Evolutionary conservation across 1,140 invertebrate species (phyloP), one percentile per base, ranked within the genome.

Genomic region (Cylas formicarius): DNA sequence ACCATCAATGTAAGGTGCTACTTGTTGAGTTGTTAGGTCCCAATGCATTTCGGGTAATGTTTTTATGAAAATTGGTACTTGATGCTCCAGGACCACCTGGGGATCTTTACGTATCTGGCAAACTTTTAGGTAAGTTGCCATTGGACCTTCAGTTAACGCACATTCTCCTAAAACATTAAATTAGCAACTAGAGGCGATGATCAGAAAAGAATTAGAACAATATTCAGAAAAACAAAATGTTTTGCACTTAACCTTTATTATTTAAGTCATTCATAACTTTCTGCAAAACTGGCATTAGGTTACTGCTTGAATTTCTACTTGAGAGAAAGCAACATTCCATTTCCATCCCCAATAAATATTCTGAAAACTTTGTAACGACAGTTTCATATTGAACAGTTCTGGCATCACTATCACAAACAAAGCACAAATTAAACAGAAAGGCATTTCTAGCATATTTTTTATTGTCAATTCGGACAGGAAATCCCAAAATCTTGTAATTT

Each of bases 341-440:
- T 67, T 90, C 86, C 73, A 88, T 77, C 44, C 83, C 82, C 51
- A 81, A 84, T 61, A 97, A 73, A 68, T 93, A 94, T 63, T 91
- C 85, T 0, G 89, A 87, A 31, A 97, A 76, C 63, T 96, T 95
- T 56, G 88, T 91, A 0, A 96, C 86, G 28, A 95, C 84, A 0
- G 86, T 79, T 64, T 96, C 92, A 71, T 94, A 96, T 56, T 91
- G 87, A 2, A 90, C 83, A 10, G 90, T 91, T 37, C 87, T 77
- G 0, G 87, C 82, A 69, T 82, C 82, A 21, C 82, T 80, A 58
- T 93, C 85, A 63, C 90, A 96, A 0, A 96, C 90, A 67, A 97
- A 94, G 64, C 92, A 96, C 2, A 96, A 66, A 68, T 97, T 97
- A 66, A 97, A 97, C 38, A 94, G 84, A 54, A 91, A 86, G 18